Evolutionary conservation across 2,797 vertebrate genomes (phyloP).

Genomic region (Orestias chungarensis): DNA sequence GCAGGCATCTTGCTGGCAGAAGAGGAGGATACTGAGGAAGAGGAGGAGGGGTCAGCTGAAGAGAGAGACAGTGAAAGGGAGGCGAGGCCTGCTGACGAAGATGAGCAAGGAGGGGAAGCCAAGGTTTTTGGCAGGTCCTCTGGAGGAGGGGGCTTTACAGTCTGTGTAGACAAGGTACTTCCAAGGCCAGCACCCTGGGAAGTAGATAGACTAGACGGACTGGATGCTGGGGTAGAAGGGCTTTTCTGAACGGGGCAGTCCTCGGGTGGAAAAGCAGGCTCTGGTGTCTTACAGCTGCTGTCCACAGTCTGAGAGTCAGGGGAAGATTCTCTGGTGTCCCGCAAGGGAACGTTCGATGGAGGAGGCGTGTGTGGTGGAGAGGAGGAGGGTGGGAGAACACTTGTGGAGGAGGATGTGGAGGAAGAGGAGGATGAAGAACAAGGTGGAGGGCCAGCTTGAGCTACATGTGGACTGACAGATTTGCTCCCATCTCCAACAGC

Average conservation of each 20-base stretch:
- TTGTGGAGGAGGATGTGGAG: constrained; percentile 82
- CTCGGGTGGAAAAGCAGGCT: constrained; percentile 85
- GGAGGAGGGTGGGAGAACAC: constrained; percentile 76
- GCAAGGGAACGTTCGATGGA: constrained; percentile 72
- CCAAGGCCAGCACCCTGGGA: constrained; percentile 56
- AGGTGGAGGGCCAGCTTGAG: constrained; percentile 70
- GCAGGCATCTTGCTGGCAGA: constrained; percentile 77
- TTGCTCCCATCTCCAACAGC: constrained; percentile 62
- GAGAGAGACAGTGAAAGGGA: constrained; percentile 73
- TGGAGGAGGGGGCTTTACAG: constrained; percentile 69
- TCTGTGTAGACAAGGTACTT: constrained; percentile 60
- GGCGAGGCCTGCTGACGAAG: constrained; percentile 65
- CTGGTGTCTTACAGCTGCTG: constrained; percentile 92
- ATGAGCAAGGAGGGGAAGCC: constrained; percentile 75
- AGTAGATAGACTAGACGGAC: constrained; percentile 62
- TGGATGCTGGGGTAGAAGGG: constrained; percentile 58
- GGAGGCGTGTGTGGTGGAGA: constrained; percentile 85
- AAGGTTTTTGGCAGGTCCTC: constrained; percentile 70
- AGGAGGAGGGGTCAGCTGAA: constrained; percentile 78
- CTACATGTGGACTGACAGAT: constrained; percentile 71
- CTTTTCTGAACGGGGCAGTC: constrained; percentile 77
- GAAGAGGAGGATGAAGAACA: constrained; percentile 84
- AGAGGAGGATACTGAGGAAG: constrained; percentile 83
- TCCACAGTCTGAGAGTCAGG: constrained; percentile 94
- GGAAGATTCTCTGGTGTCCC: constrained; percentile 84